Percentiles rank a stretch among this genome's conserved stretches.
Evolutionary conservation across 2,797 vertebrate genomes (phyloP).

Genomic region (Pteronotus mesoamericanus): DNA sequence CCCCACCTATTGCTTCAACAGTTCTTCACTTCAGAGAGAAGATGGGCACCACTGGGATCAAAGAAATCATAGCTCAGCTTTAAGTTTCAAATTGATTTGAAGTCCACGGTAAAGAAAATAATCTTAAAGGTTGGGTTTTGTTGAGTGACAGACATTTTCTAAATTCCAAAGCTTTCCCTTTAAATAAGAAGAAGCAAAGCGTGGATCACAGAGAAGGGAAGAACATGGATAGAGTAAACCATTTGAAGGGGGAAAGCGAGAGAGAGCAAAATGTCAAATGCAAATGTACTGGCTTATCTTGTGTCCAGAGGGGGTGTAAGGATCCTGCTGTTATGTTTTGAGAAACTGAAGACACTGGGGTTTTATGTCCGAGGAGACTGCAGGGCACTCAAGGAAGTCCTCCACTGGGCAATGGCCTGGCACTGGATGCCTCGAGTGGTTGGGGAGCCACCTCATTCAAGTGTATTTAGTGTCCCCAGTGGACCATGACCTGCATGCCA

Average conservation of each 20-base stretch:
- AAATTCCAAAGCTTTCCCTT: not conserved
- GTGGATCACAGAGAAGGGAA: not conserved
- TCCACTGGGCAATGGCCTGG: not conserved
- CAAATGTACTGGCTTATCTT: not conserved
- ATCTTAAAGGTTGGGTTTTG: not conserved
- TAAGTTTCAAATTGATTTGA: constrained; percentile 6
- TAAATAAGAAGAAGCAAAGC: not conserved
- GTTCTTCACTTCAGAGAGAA: not conserved
- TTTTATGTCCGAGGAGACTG: not conserved
- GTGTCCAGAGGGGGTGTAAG: not conserved
- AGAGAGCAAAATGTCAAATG: not conserved
- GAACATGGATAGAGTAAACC: not conserved
- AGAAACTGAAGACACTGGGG: not conserved
- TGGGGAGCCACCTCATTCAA: not conserved
- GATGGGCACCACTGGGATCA: not conserved
- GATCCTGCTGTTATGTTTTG: not conserved
- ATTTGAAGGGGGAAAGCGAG: not conserved
- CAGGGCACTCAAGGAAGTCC: not conserved
- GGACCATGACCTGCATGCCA: not conserved
- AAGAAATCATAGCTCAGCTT: not conserved
- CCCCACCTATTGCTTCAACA: not conserved
- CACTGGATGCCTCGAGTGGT: not conserved
- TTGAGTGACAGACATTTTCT: not conserved
- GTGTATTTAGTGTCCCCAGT: not conserved
- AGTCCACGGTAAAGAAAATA: not conserved